These are phyloP conservation scores for Fopius arisanus DNA, from an alignment of 1,140 invertebrate genomes.

Conservation along the genomic window DNA sequence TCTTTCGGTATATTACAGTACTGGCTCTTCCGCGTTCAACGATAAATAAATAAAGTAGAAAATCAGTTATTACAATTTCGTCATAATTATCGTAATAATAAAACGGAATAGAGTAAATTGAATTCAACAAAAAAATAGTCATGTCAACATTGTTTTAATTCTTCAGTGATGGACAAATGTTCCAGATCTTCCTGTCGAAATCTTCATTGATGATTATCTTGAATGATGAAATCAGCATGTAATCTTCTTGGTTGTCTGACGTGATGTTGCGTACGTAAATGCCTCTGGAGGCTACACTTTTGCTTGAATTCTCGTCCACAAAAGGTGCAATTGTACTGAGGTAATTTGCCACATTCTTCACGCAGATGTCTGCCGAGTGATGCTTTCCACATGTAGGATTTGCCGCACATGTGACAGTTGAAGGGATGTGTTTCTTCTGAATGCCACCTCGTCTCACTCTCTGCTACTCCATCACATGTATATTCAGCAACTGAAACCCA, in stretches of 20 bases:
- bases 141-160: neutral
- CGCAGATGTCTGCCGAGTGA: conserved; percentile 53
- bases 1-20: neutral
- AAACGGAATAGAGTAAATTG: neutral
- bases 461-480: neutral
- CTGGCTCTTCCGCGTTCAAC: neutral
- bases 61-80: no score
- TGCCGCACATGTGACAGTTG: conserved; percentile 38
- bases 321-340: conserved; percentile 53
- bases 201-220: conserved; percentile 16
- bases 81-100: no score
- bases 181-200: neutral
- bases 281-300: conserved; percentile 49
- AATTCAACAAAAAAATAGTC: neutral
- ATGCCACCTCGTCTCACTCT: neutral
- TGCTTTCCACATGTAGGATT: conserved; percentile 44
- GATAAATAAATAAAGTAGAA: neutral
- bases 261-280: conserved; percentile 39
- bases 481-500: conserved; percentile 2
- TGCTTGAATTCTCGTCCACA: conserved; percentile 65
- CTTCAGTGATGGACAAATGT: neutral
- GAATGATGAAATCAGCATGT: neutral
- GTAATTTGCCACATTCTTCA: conserved; percentile 59
- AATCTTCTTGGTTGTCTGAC: neutral
- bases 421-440: neutral